These are phyloP conservation scores for Propithecus deckenii DNA, from an alignment of 2,797 vertebrate species.

Conservation along the genomic window DNA sequence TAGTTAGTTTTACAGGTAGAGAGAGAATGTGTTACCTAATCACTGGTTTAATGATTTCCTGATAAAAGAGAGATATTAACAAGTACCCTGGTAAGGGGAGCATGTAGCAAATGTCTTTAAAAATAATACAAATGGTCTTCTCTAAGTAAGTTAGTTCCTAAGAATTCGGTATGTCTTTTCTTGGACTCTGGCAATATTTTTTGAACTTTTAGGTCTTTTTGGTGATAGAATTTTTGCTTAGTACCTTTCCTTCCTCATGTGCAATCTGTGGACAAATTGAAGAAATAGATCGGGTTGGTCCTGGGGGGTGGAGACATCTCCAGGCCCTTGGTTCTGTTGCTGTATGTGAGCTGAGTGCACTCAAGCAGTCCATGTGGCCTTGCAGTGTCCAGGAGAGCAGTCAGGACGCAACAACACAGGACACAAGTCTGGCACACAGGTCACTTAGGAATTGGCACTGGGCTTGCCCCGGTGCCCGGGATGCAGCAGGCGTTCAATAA, in stretches of 20 bases:
- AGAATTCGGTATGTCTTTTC: neutral
- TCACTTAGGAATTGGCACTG: neutral
- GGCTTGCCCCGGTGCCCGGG: neutral
- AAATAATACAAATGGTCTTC: neutral
- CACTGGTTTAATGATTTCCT: neutral
- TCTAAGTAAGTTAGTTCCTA: neutral
- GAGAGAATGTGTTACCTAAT: neutral
- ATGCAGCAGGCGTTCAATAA: neutral
- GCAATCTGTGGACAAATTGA: neutral
- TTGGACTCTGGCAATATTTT: neutral
- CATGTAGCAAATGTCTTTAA: neutral
- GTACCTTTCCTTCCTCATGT: neutral
- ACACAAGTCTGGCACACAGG: neutral
- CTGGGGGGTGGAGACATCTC: neutral
- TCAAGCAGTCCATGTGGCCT: neutral
- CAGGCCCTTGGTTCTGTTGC: neutral
- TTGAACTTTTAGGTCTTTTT: conserved; percentile 2
- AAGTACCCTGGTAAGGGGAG: neutral
- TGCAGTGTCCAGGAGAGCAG: neutral
- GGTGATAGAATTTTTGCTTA: neutral
- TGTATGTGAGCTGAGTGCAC: neutral
- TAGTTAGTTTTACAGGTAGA: neutral
- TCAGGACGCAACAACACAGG: neutral
- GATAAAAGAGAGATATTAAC: neutral
- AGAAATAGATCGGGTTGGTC: neutral